Evolutionary conservation across 2,888 invertebrate species (phyloP).

Genomic region (Apotomis capreana): DNA sequence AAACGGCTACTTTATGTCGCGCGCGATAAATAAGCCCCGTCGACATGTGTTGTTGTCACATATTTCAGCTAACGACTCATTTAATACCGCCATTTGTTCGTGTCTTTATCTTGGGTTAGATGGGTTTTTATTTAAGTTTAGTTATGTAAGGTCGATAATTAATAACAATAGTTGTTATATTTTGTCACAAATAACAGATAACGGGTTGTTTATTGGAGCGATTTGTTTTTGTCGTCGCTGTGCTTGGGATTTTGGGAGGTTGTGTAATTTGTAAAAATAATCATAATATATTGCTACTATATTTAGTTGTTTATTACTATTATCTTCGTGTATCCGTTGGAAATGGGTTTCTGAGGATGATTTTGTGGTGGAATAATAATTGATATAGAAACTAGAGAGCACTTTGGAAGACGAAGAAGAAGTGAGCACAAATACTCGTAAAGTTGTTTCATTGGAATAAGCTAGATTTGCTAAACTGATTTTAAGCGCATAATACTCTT

Average conservation of each 20-base stretch:
- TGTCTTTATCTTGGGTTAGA: slow-evolving; percentile 42
- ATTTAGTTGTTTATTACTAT: not conserved
- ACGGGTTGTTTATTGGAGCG: slow-evolving; percentile 14
- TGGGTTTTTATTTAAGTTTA: slow-evolving; percentile 30
- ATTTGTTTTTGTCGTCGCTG: slow-evolving; percentile 16
- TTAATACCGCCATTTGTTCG: slow-evolving; percentile 72
- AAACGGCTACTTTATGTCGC: slow-evolving; percentile 58
- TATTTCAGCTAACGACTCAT: slow-evolving; percentile 71
- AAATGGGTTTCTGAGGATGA: not conserved
- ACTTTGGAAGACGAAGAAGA: too few species aligned
- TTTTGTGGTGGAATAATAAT: not conserved
- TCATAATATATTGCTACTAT: not conserved
- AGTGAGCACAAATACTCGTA: too few species aligned
- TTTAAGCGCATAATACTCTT: too few species aligned
- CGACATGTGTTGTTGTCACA: slow-evolving; percentile 74
- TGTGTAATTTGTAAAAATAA: slow-evolving; percentile 3
- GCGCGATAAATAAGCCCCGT: slow-evolving; percentile 63
- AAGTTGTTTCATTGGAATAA: too few species aligned
- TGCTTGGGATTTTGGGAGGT: not conserved
- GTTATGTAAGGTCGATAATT: slow-evolving; percentile 23
- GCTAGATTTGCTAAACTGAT: too few species aligned
- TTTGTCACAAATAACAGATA: slow-evolving; percentile 16
- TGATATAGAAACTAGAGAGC: not conserved
- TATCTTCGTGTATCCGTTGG: not conserved
- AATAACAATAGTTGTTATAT: slow-evolving; percentile 31